These are phyloP conservation scores for Theonella swinhoei DNA, from an alignment of 37 sponge, comb jelly and placozoan species.

Conservation along the genomic window DNA sequence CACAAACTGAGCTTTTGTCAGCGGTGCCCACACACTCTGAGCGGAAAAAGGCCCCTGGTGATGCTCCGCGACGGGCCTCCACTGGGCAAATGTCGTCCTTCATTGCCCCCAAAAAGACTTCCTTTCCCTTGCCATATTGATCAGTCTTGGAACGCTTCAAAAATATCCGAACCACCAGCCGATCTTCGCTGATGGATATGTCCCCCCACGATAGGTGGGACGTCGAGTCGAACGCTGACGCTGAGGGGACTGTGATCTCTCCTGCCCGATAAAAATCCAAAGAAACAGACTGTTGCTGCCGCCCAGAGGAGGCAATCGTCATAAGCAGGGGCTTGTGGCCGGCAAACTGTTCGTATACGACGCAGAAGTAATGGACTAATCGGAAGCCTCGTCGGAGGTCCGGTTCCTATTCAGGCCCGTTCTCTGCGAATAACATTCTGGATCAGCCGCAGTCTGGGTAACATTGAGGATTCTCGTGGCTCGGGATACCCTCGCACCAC, in stretches of 20 bases:
- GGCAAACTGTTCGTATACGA: not conserved
- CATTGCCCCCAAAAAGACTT: slow-evolving; percentile 18
- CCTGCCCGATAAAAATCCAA: slow-evolving; percentile 40
- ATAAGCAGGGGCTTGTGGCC: not conserved
- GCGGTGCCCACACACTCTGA: slow-evolving; percentile 9
- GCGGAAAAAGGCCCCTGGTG: slow-evolving; percentile 25
- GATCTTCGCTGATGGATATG: slow-evolving; percentile 1
- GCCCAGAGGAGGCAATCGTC: slow-evolving; percentile 37
- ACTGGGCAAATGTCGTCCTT: slow-evolving; percentile 35
- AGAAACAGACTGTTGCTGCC: slow-evolving; percentile 40
- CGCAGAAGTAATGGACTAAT: slow-evolving; percentile 14
- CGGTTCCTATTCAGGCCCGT: not conserved
- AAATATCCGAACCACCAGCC: not conserved
- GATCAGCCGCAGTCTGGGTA: slow-evolving; percentile 34
- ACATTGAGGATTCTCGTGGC: not conserved
- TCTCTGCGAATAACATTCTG: not conserved
- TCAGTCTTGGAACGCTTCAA: slow-evolving; percentile 51
- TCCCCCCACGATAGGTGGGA: slow-evolving; percentile 13
- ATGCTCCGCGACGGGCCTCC: slow-evolving; percentile 6
- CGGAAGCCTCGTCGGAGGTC: slow-evolving; percentile 8
- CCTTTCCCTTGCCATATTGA: slow-evolving; percentile 29
- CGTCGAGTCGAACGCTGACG: slow-evolving; percentile 1
- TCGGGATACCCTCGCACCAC: slow-evolving; percentile 12
- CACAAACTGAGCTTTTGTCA: slow-evolving; percentile 32
- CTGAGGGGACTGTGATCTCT: slow-evolving; percentile 28